Evolutionary conservation across 2,888 invertebrate species (phyloP), one percentile per base, ranked within the genome.

Genomic region (Emmelina monodactyla): DNA sequence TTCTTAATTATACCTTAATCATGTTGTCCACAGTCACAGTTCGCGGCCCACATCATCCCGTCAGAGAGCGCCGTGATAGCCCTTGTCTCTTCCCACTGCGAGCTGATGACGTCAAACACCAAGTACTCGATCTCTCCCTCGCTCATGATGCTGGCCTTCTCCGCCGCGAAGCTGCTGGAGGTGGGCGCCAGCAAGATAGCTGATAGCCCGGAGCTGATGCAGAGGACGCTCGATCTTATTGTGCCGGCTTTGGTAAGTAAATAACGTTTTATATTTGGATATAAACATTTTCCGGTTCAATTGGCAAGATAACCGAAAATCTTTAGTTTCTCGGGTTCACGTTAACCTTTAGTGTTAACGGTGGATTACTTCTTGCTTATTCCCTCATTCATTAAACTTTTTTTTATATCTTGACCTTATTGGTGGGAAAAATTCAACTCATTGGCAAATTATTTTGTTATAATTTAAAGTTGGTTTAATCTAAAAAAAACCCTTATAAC

Each of bases 51-150:
- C 57, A 86, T 91, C 22, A 88, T 93, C 43, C 92, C 93, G 10
- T 88, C 89, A 0, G 93, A 94, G 59, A 91, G 88, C 50, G 92
- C 90, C 45, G 85, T 92, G 2, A 78, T 91, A n/a, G 85, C 86
- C 35, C 85, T 92, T 3, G 85, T 92, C 9, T 58, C 67, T 0
- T 60, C 67, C 0, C 79, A 80, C 51, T 71, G 78, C 46, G 79
- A 79, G 46, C 54, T 73, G 22, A 78, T 78, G 44, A 76, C 63
- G 31, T 58, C 61, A n/a, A 66, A 60, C 44, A 49, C 51, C 12
- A 72, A 70, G 39, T 79, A 76, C 51, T 67, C 72, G 1, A 58
- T 75, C 14, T 71, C 76, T 0, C 55, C 61, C 6, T 76, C 79
- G 0, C 55, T 79, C 22, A 76, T 70, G 65, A 71, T 75, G 69